A percentile compares a stretch with the other conserved stretches of the same genome.
Evolutionary conservation across 2,797 vertebrate genomes (phyloP).

Genomic region (Brotula barbata): DNA sequence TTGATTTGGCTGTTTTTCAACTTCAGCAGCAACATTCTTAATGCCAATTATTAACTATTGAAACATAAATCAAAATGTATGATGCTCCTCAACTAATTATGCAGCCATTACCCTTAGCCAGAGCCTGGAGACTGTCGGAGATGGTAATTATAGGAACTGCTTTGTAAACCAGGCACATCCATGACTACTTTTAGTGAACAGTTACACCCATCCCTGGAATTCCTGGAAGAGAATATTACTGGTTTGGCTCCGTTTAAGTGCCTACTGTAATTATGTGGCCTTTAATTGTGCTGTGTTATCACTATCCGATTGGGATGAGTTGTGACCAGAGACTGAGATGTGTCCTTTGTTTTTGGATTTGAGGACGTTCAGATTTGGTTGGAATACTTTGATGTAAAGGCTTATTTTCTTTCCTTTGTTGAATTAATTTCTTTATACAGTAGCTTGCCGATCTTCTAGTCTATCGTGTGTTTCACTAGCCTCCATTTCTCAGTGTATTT

Average conservation of each 20-base stretch:
- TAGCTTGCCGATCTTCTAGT: too few species aligned
- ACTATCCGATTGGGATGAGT: slow-evolving; percentile 67
- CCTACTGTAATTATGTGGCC: slow-evolving; percentile 77
- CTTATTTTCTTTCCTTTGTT: slow-evolving; percentile 21
- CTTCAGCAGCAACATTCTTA: not conserved
- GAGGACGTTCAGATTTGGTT: slow-evolving; percentile 26
- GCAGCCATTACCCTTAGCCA: slow-evolving; percentile 57
- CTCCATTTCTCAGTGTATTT: too few species aligned
- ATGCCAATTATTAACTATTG: slow-evolving; percentile 8
- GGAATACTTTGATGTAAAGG: slow-evolving; percentile 17
- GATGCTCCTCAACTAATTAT: slow-evolving; percentile 31
- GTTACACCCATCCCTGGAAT: slow-evolving; percentile 80
- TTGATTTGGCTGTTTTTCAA: too few species aligned
- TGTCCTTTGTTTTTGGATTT: slow-evolving; percentile 46
- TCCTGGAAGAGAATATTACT: slow-evolving; percentile 77
- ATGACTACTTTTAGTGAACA: slow-evolving; percentile 75
- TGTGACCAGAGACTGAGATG: slow-evolving; percentile 47
- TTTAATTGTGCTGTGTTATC: slow-evolving; percentile 76
- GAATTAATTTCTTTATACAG: too few species aligned
- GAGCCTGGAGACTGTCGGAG: slow-evolving; percentile 56
- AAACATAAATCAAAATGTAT: slow-evolving; percentile 11
- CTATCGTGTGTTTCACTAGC: too few species aligned
- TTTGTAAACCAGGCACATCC: slow-evolving; percentile 74
- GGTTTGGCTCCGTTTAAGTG: slow-evolving; percentile 72
- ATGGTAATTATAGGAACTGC: slow-evolving; percentile 74